Percentiles rank a stretch among this genome's conserved stretches.
Evolutionary conservation across 2,797 vertebrate genomes (phyloP).

Genomic region (Lepus townsendii): DNA sequence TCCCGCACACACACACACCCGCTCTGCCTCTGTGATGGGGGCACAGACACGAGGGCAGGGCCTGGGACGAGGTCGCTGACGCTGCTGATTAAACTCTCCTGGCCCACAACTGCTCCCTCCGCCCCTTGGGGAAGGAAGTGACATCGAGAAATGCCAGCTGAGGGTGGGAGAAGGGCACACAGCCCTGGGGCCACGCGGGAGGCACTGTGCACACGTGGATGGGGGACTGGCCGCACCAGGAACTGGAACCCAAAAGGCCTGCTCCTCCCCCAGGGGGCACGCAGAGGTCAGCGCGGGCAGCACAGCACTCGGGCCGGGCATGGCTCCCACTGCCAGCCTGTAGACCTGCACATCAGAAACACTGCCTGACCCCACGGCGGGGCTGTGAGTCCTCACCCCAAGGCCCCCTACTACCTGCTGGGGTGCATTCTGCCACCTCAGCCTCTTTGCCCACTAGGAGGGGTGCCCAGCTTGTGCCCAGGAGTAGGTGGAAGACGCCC

Average conservation of each 20-base stretch:
- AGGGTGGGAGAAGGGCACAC: neutral
- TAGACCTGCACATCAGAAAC: constrained; percentile 37
- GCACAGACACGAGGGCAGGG: neutral
- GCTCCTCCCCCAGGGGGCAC: constrained; percentile 41
- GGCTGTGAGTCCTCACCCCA: constrained; percentile 43
- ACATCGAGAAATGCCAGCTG: constrained; percentile 44
- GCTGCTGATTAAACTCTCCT: neutral
- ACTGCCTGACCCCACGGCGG: neutral
- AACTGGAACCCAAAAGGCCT: constrained; percentile 42
- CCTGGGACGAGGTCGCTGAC: neutral
- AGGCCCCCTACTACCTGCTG: constrained; percentile 54
- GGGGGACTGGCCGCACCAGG: constrained; percentile 27
- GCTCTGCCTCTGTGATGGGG: neutral
- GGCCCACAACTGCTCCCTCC: constrained; percentile 9
- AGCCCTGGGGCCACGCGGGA: neutral
- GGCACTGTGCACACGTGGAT: neutral
- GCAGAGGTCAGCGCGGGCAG: constrained; percentile 79
- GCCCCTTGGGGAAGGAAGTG: constrained; percentile 19
- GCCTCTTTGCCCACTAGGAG: constrained; percentile 14
- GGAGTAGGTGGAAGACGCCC: too few species aligned
- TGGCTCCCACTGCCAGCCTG: constrained; percentile 60
- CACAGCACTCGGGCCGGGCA: constrained; percentile 66
- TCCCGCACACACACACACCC: neutral
- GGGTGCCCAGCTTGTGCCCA: neutral
- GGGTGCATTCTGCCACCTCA: constrained; percentile 49